Base-by-base conservation (phyloP, 2,888 invertebrate genomes). In the Tenthredo livida region DNA sequence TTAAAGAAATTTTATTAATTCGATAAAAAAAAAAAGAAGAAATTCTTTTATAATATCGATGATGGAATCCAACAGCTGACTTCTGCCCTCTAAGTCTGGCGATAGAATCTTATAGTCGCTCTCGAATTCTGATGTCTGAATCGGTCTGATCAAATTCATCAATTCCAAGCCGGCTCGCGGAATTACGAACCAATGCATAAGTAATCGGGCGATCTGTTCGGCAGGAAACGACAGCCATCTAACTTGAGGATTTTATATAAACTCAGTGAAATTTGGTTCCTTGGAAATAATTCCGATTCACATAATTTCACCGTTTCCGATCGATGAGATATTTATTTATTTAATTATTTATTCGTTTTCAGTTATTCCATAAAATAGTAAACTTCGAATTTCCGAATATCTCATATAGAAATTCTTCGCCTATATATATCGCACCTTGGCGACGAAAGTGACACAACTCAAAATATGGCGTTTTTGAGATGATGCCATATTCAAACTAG, bases 131-230 rank as follows among this genome's bases (percentile, higher is more conserved):
- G 77, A 54, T 54, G 77, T 77, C 77, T 77, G 77, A 77, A 77
- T 77, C 77, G 54, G 77, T 54, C 77, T 77, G 77, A 77, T 77
- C 33, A 77, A 77, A 77, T 77, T 77, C 77, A 77, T 77, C 77
- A 77, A 77, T 77, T 77, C 77, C 50, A 29, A 77, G 17, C 54
- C 77, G 50, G 77, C 50, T 54, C 47, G n/a, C 54, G 77, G 50
- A 29, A 77, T 54, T 54, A 50, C 50, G 54, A 77, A 29, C 29
- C 54, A 77, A 29, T 77, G 77, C 77, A 77, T 77, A 77, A 77
- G 77, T 77, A 77, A 77, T 77, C 50, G 77, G 9, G 54, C 77
- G 47, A 77, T 77, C 54, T 77, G 54, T 77, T 77, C 29, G 12
- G 33, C 67, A 67, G 17, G 33, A 33, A 67, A 67, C 67, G 67